Conservation (phyloP, 2,797 vertebrate species). For the Periparus ater region DNA sequence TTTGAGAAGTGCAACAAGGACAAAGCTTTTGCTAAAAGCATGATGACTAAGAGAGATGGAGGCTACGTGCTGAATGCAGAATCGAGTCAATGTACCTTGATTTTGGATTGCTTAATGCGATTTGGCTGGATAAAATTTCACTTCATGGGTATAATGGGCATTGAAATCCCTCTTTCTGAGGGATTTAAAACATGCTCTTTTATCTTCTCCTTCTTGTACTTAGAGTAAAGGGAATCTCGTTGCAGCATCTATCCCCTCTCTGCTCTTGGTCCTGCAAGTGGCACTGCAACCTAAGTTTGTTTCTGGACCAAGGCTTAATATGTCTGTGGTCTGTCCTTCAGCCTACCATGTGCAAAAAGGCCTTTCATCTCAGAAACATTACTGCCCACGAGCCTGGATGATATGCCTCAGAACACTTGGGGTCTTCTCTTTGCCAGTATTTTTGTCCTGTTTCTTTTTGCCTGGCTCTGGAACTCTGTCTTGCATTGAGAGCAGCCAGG, state of each 20-base stretch:
- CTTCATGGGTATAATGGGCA: background rate
- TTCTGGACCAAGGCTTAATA: background rate
- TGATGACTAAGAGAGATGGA: slow-evolving; percentile 33
- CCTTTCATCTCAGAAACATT: background rate
- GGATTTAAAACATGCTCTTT: background rate
- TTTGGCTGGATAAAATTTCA: slow-evolving; percentile 43
- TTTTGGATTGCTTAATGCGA: slow-evolving; percentile 21
- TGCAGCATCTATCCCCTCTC: background rate
- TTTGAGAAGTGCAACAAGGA: slow-evolving; percentile 36
- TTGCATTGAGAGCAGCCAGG: fast-evolving
- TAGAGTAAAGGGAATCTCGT: background rate
- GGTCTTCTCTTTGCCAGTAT: background rate
- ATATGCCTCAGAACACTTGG: fast-evolving
- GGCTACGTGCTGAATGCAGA: slow-evolving; percentile 17
- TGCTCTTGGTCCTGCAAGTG: background rate
- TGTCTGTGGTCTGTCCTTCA: background rate
- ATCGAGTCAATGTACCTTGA: background rate
- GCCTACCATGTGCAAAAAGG: background rate
- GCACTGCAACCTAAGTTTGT: background rate
- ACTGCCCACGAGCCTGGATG: background rate
- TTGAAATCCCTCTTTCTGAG: background rate
- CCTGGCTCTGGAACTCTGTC: background rate
- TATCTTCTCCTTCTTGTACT: background rate
- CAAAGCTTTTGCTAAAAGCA: slow-evolving; percentile 15
- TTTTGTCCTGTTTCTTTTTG: background rate